phyloP scores from a whole-genome alignment of 1,140 invertebrate species.

The Trialeurodes vaporariorum region DNA sequence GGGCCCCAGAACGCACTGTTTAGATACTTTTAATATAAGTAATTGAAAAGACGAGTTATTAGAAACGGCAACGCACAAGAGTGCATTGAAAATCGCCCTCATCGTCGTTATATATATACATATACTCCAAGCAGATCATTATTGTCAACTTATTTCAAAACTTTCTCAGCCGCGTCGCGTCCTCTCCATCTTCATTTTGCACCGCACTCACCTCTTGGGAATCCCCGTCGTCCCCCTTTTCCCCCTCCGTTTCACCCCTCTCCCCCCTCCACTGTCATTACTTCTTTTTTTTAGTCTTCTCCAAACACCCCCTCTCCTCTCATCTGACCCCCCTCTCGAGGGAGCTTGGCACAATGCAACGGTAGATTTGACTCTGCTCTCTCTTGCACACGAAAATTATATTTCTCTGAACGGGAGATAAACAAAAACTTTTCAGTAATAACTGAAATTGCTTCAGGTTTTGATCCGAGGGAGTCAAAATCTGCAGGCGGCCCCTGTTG shows the following conservation, averaged over 20 bases:
- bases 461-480: neutral
- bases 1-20: too few relatives aligned
- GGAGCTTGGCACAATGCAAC: neutral
- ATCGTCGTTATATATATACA: too few relatives aligned
- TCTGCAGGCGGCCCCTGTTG: too few relatives aligned
- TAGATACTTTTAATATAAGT: too few relatives aligned
- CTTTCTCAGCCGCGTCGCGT: neutral
- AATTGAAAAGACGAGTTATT: too few relatives aligned
- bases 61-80: too few relatives aligned
- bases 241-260: too few relatives aligned
- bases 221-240: neutral
- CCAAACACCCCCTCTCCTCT: neutral
- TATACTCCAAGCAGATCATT: neutral
- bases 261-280: too few relatives aligned
- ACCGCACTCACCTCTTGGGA: neutral
- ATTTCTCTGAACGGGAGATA: neutral
- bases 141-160: slow-evolving; percentile 1
- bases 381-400: neutral
- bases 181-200: neutral
- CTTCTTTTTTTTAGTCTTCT: too few relatives aligned
- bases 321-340: neutral
- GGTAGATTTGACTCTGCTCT: too few relatives aligned
- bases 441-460: neutral
- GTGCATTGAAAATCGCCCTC: too few relatives aligned
- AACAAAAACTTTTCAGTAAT: neutral